Conservation (phyloP, 2,797 vertebrate genomes). For the Cygnus olor region DNA sequence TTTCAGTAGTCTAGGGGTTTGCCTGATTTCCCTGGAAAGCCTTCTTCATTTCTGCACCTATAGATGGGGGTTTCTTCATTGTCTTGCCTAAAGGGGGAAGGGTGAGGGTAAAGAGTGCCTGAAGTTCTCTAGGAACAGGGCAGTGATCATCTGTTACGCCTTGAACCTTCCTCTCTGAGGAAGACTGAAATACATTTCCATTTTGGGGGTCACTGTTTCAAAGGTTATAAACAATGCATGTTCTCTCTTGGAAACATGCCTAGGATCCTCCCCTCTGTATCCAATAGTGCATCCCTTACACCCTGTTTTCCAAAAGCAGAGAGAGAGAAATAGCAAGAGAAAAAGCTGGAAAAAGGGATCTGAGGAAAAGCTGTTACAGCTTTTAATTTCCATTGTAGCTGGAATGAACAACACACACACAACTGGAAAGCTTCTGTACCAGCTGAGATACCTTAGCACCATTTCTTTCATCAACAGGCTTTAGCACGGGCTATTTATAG, state of each 20-base stretch:
- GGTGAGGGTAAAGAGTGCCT: not conserved
- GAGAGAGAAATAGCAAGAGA: not conserved
- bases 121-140: not conserved
- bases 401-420: not conserved
- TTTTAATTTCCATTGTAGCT: not conserved
- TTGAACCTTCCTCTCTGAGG: not conserved
- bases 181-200: not conserved
- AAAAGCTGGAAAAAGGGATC: not conserved
- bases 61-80: not conserved
- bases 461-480: not conserved
- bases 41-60: not conserved
- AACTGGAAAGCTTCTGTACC: not conserved
- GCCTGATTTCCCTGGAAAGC: not conserved
- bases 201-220: not conserved
- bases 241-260: not conserved
- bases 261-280: not conserved
- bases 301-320: not conserved
- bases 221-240: not conserved
- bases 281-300: not conserved
- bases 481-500: constrained; percentile 17
- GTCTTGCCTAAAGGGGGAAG: not conserved
- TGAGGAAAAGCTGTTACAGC: not conserved
- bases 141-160: not conserved
- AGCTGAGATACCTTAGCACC: not conserved
- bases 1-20: not conserved